Evolutionary conservation across 2,113 vertebrate species (phyloP), one percentile per base, ranked within the genome.

Genomic region (Xenus cinereus): DNA sequence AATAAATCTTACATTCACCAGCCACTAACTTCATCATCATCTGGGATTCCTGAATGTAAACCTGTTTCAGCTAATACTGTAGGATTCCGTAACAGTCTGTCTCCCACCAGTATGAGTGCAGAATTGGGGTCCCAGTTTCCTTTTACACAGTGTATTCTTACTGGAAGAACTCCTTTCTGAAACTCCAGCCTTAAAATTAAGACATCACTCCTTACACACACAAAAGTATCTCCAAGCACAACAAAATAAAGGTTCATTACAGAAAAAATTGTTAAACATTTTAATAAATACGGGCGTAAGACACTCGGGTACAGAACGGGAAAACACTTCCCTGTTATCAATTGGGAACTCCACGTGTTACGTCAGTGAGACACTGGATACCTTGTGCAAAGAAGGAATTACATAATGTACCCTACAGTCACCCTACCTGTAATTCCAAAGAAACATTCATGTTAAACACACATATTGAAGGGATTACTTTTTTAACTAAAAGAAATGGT

Each of bases 361-460:
- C 2, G 3, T 68, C 90, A 91, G 51, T 16, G 51, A 92, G 74
- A 41, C 7, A 71, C 7, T n/a, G 56, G 92, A 22, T 3, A 56
- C 23, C 71, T 88, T 94, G 83, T 71, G 68, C 46, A 90, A 87
- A 75, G 67, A 51, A n/a, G 72, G 60, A 96, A 84, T 93, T 64
- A 89, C 21, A 83, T 77, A 56, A 93, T 4, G 72, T 27, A 67
- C 51, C 22, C 22, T 13, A 71, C 73, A 75, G 54, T 35, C 93
- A 71, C 60, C 39, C 89, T 80, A 86, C 83, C 80, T 92, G 91
- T 43, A 81, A 87, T 41, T 75, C 51, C 76, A 89, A 67, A 74
- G 51, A 78, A 90, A 78, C 5, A 8, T 14, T 54, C 71, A 41
- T 62, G 59, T 72, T 82, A 77, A 67, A 64, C 15, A 67, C 18